Evolutionary conservation across 2,888 invertebrate genomes (phyloP).

Genomic region (Cyaniris semiargus): DNA sequence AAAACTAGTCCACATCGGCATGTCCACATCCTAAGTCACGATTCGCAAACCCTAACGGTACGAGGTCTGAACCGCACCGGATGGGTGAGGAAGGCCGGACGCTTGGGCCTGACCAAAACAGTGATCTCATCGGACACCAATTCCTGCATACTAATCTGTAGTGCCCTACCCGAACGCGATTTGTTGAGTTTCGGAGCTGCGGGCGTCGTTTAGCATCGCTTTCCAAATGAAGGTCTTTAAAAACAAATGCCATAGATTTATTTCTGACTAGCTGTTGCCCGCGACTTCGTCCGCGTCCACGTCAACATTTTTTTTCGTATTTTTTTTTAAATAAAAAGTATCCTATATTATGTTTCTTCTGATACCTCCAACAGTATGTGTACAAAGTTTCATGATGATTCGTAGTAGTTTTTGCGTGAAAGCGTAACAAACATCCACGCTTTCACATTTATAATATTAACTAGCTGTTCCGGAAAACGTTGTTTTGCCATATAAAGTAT

Average conservation of each 20-base stretch:
- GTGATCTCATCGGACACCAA: slow-evolving; percentile 56
- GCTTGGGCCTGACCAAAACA: slow-evolving; percentile 55
- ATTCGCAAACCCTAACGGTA: slow-evolving; percentile 63
- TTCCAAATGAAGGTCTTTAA: neutral
- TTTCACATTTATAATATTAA: too few species aligned
- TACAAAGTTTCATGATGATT: too few species aligned
- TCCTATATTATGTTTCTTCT: too few species aligned
- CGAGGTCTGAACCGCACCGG: slow-evolving; percentile 49
- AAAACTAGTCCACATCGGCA: slow-evolving; percentile 34
- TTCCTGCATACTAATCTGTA: slow-evolving; percentile 43
- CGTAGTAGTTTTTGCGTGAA: too few species aligned
- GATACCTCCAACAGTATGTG: too few species aligned
- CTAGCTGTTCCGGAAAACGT: too few species aligned
- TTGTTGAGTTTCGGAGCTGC: neutral
- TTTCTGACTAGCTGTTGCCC: too few species aligned
- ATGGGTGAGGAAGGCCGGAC: slow-evolving; percentile 56
- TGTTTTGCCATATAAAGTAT: too few species aligned
- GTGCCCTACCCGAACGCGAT: neutral
- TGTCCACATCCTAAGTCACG: slow-evolving; percentile 43
- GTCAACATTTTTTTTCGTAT: too few species aligned
- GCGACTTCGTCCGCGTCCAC: too few species aligned
- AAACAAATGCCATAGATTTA: neutral
- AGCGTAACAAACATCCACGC: too few species aligned
- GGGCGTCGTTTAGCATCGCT: neutral
- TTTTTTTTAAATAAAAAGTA: too few species aligned